Conservation (phyloP, 2,113 vertebrate species). For the Picathartes gymnocephalus region DNA sequence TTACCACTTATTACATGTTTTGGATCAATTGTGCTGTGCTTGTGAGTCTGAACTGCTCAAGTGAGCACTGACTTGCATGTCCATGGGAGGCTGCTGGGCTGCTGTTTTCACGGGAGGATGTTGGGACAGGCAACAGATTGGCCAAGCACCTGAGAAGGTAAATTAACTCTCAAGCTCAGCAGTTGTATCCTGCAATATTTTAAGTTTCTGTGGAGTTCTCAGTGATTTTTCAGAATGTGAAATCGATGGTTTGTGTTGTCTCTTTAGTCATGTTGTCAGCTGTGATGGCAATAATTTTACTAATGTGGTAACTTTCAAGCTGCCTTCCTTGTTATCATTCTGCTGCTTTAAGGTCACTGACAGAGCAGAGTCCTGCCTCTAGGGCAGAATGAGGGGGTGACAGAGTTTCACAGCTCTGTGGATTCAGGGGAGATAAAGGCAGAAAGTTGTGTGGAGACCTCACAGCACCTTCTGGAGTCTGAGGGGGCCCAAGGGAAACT, state of each 20-base stretch:
- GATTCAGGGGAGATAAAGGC: not conserved
- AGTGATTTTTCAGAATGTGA: not conserved
- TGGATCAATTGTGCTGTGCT: not conserved
- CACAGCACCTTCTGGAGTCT: not conserved
- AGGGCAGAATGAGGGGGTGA: rapidly evolving
- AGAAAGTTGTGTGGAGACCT: not conserved
- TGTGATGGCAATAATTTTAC: not conserved
- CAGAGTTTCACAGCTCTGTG: not conserved
- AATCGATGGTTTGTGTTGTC: not conserved
- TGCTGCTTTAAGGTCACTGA: not conserved
- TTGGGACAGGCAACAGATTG: not conserved
- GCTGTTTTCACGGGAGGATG: not conserved
- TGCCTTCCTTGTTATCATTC: not conserved
- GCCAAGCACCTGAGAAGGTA: not conserved
- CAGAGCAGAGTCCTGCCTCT: not conserved
- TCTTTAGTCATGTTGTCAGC: rapidly evolving
- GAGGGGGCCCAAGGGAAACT: not conserved
- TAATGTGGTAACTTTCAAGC: not conserved
- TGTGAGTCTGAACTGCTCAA: not conserved
- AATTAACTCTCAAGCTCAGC: not conserved
- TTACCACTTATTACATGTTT: not conserved
- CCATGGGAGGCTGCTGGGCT: not conserved
- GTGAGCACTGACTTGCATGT: not conserved
- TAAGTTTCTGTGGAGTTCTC: not conserved
- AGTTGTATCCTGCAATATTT: not conserved